These are phyloP conservation scores for Acanthis flammea DNA, from an alignment of 2,797 vertebrate genomes.

Conservation along the genomic window DNA sequence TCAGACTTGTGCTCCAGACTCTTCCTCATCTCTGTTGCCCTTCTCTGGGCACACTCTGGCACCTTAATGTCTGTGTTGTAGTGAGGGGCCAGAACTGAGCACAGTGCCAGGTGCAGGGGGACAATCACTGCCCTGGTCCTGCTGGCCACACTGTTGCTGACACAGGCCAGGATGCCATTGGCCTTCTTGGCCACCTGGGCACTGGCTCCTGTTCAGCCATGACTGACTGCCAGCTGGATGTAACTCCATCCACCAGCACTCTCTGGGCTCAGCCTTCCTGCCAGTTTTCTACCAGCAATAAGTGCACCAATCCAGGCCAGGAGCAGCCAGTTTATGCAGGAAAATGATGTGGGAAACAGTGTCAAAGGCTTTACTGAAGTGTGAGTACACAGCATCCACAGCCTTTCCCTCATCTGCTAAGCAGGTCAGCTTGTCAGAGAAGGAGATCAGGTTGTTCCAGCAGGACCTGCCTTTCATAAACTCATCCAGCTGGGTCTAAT, in stretches of 20 bases:
- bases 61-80: not conserved
- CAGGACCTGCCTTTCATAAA: not conserved
- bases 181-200: not conserved
- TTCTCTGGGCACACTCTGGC: fast-evolving
- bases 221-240: not conserved
- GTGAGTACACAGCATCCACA: fast-evolving
- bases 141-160: not conserved
- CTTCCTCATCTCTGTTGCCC: not conserved
- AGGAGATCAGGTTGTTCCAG: not conserved
- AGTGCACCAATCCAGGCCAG: not conserved
- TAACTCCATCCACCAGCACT: not conserved
- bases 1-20: not conserved
- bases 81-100: fast-evolving
- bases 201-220: not conserved
- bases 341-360: not conserved
- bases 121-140: fast-evolving
- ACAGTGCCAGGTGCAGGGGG: fast-evolving
- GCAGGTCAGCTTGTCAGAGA: not conserved
- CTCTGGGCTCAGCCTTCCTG: too few species aligned
- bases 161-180: not conserved
- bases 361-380: not conserved
- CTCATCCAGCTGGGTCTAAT: not conserved
- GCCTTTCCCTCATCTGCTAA: not conserved
- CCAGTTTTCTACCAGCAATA: not conserved
- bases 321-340: not conserved